phyloP scores from a whole-genome alignment of 2,888 invertebrate genomes.

The Lasiommata megera region DNA sequence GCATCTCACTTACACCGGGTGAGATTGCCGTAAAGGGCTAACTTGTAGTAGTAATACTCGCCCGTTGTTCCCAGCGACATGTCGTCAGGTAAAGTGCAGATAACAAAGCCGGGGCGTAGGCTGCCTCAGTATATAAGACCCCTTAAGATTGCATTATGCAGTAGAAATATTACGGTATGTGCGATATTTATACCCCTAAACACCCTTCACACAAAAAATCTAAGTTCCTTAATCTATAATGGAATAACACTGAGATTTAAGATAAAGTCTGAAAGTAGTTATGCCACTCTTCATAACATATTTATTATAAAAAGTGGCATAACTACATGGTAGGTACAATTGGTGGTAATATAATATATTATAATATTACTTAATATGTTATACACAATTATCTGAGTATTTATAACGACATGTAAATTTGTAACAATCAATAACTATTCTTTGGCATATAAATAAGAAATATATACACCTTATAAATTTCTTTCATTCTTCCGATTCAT shows the following conservation, averaged over 20 bases:
- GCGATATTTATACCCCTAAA: not conserved
- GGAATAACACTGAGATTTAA: constrained; percentile 4
- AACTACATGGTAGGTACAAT: not conserved
- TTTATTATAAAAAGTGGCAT: too few species aligned
- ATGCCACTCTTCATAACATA: not conserved
- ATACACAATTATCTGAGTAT: not conserved
- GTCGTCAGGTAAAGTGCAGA: too few species aligned
- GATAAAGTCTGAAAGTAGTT: not conserved
- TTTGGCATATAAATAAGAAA: not conserved
- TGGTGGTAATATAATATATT: not conserved
- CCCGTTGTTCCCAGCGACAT: too few species aligned
- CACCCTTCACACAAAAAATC: not conserved
- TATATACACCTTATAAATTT: too few species aligned
- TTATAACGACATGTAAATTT: not conserved
- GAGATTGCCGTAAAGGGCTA: too few species aligned
- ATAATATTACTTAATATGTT: not conserved
- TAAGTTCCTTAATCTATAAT: not conserved
- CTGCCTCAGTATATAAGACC: too few species aligned
- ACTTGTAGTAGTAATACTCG: too few species aligned
- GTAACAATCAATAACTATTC: not conserved
- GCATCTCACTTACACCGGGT: too few species aligned
- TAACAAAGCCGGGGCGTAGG: too few species aligned
- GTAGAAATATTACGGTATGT: not conserved
- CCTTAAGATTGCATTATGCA: too few species aligned
- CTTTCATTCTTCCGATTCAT: too few species aligned